Evolutionary conservation across 1,140 invertebrate species (phyloP).

Genomic region (Zelostemma sp.): DNA sequence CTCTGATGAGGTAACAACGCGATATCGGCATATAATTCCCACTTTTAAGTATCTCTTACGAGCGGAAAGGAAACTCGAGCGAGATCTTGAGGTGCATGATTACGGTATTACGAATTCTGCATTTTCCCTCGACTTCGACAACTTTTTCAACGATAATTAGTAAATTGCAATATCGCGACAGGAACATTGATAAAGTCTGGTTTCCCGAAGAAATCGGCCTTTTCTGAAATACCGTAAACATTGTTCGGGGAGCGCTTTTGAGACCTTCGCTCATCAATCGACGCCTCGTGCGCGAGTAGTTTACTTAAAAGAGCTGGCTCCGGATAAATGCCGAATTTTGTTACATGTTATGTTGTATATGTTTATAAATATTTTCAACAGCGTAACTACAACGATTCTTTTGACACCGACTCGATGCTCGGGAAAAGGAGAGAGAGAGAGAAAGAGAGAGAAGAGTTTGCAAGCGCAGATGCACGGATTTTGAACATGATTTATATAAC

Average conservation of each 20-base stretch:
- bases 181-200: no score
- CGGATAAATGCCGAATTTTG: conserved; percentile 6
- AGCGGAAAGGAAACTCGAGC: no score
- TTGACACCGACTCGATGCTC: conserved; percentile 27
- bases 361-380: conserved; percentile 43
- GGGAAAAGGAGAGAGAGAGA: conserved; percentile 23
- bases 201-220: no score
- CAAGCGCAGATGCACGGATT: neutral
- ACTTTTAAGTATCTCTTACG: conserved; percentile 6
- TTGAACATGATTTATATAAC: neutral
- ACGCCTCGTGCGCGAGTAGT: neutral
- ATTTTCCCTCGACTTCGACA: no score
- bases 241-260: neutral
- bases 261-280: neutral
- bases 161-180: no score
- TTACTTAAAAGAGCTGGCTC: conserved; percentile 30
- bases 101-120: no score
- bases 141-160: no score
- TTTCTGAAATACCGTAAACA: neutral
- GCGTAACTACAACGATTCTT: conserved; percentile 32
- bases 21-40: neutral
- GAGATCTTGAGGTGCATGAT: no score
- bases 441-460: neutral
- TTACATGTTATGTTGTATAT: neutral
- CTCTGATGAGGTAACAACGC: conserved; percentile 24